These are phyloP conservation scores for Orchesellides sinensis DNA, from an alignment of 2,888 invertebrate genomes.

Conservation along the genomic window DNA sequence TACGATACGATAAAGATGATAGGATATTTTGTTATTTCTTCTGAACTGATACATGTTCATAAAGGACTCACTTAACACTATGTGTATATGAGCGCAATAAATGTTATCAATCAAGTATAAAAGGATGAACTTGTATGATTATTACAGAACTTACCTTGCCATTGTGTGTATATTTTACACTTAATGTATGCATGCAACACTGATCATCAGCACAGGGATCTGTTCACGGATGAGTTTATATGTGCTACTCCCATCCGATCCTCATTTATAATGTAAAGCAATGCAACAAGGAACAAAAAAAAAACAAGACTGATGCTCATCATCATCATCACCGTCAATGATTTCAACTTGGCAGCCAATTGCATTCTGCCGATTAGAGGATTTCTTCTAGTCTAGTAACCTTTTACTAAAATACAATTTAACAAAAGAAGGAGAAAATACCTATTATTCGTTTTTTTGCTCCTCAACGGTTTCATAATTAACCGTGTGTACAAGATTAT, in stretches of 20 bases:
- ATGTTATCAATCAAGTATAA: conserved; percentile 15
- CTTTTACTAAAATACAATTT: too few relatives aligned
- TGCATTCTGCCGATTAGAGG: too few relatives aligned
- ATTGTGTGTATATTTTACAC: too few relatives aligned
- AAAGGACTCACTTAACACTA: background rate
- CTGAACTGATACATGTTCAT: too few relatives aligned
- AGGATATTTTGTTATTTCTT: background rate
- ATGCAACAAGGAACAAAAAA: background rate
- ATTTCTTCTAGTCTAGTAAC: background rate
- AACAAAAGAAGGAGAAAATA: too few relatives aligned
- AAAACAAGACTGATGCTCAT: conserved; percentile 13
- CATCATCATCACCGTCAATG: conserved; percentile 9
- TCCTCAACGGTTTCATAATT: background rate
- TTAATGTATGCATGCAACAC: too few relatives aligned
- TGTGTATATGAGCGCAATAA: background rate
- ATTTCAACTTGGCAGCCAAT: background rate
- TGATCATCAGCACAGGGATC: too few relatives aligned
- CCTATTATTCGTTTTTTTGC: background rate
- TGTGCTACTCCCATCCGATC: conserved; percentile 15
- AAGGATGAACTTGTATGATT: conserved; percentile 45
- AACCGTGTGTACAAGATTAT: background rate
- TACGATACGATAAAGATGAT: background rate
- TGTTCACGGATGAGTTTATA: conserved; percentile 10
- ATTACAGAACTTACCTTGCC: too few relatives aligned
- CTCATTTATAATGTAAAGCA: background rate